Percentiles rank a stretch among this genome's conserved stretches.
Conservation (phyloP, 1,140 invertebrate genomes). For the Eurosta solidaginis region DNA sequence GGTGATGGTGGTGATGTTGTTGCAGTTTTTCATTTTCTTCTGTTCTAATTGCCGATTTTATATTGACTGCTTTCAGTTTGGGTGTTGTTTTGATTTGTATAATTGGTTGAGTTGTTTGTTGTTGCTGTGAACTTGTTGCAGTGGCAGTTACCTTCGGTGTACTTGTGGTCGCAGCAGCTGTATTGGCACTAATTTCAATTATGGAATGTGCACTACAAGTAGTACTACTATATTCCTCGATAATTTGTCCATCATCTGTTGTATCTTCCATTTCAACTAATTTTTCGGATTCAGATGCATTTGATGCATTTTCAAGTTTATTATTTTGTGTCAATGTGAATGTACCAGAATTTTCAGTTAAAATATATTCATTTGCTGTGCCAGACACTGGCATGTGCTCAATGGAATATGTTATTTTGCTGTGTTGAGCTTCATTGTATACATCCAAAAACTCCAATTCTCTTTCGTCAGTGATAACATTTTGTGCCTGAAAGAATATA, state of each 20-base stretch:
- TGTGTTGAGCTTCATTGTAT: constrained; percentile 42
- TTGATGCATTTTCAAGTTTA: constrained; percentile 6
- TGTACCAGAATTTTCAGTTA: constrained; percentile 52
- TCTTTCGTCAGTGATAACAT: constrained; percentile 35
- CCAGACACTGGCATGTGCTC: constrained; percentile 49
- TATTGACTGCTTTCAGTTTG: constrained; percentile 28
- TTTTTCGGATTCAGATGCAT: constrained; percentile 2
- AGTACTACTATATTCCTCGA: constrained; percentile 46
- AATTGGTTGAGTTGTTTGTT: constrained; percentile 40
- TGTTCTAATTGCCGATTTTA: neutral
- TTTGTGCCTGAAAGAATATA: constrained; percentile 27
- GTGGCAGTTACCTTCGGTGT: constrained; percentile 9
- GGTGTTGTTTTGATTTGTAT: constrained; percentile 31
- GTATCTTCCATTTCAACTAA: constrained; percentile 37
- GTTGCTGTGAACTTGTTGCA: constrained; percentile 24
- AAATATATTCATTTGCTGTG: constrained; percentile 49
- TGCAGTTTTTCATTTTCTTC: neutral
- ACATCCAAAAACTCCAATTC: constrained; percentile 51
- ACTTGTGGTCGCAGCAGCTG: neutral
- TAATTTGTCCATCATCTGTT: constrained; percentile 47
- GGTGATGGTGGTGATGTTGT: neutral
- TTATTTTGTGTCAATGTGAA: constrained; percentile 49
- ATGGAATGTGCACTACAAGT: constrained; percentile 40
- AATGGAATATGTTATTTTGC: constrained; percentile 54
- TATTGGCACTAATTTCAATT: constrained; percentile 27